Evolutionary conservation across 92 coral and sea anemone genomes (phyloP).

Genomic region (Epizoanthus illoricatus): DNA sequence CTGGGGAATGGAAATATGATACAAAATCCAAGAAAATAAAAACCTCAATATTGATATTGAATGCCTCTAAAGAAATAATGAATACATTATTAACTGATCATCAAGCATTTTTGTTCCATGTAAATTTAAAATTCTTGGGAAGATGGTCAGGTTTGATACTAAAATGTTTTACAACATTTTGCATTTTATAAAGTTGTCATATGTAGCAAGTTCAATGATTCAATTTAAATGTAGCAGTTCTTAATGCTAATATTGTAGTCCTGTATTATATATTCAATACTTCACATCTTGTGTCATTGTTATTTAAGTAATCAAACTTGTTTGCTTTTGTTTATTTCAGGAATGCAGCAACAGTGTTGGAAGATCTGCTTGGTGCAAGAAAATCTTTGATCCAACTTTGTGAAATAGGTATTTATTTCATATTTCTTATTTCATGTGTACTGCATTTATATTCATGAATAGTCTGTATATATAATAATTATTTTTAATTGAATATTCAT

Average conservation of each 20-base stretch:
- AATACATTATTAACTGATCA: too few species aligned
- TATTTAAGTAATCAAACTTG: not conserved
- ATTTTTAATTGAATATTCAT: not conserved
- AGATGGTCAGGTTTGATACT: not conserved
- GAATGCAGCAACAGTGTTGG: conserved; percentile 68
- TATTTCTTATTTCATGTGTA: not conserved
- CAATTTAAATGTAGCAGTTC: not conserved
- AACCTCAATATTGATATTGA: too few species aligned
- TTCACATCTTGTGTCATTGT: not conserved
- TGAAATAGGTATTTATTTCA: conserved; percentile 18
- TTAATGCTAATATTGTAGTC: not conserved
- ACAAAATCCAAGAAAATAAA: too few species aligned
- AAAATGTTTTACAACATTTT: not conserved
- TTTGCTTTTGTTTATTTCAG: conserved; percentile 29
- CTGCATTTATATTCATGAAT: not conserved
- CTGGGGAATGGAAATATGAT: not conserved
- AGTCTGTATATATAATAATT: not conserved
- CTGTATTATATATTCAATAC: too few species aligned
- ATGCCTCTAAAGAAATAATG: too few species aligned
- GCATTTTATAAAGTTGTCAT: too few species aligned
- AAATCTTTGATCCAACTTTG: conserved; percentile 64
- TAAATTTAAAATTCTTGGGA: too few species aligned
- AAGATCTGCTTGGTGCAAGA: conserved; percentile 77
- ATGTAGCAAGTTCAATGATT: too few species aligned
- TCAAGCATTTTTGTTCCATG: too few species aligned